Base-by-base conservation (phyloP, 2,797 vertebrate genomes). In the Muscicapa comitata region DNA sequence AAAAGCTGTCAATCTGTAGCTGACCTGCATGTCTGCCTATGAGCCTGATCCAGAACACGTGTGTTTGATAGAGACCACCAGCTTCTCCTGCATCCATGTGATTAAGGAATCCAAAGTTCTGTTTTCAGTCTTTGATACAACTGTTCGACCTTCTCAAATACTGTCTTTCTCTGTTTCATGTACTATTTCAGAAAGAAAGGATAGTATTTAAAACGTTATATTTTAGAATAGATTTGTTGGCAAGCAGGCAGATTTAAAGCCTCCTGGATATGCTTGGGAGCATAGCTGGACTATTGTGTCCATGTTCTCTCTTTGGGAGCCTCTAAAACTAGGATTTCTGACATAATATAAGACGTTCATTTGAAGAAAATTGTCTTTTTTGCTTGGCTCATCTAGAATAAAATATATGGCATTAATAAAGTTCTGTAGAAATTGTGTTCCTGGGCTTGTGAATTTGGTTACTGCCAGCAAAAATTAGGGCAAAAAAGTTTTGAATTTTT, bases 31-130 rank as follows among this genome's bases (percentile, higher is more conserved):
- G 31, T 23, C 35, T 72, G 9, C 17, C n/a, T 23, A 35, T 9
- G 11, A 90, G 8, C 16, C 48, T 55, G n/a, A 62, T 37, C 14
- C 37, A 73, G 16, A 74, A 13, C 8, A 48, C 1, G 2, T 40
- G 9, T 53, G 8, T 7, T 24, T 0, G 3, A 14, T 6, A 40
- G 17, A 70, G 29, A 20, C 7, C 2, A 1, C 4, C 17, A 71
- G 13, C 24, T 57, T 77, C 19, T 66, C 19, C 43, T 50, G 23
- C 17, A 77, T 25, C 9, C 16, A 3, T 6, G 17, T 40, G 51
- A 86, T 38, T 14, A 45, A 48, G 15, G 24, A 88, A 63, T 53
- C 13, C 33, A 82, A 63, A 11, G 18, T 51, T 50, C 11, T 11
- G 17, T 85, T 86, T 86, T 90, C 35, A 70, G 4, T 2, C 8